Evolutionary conservation across 2,797 vertebrate genomes (phyloP).

Genomic region (Manis crassicaudata): DNA sequence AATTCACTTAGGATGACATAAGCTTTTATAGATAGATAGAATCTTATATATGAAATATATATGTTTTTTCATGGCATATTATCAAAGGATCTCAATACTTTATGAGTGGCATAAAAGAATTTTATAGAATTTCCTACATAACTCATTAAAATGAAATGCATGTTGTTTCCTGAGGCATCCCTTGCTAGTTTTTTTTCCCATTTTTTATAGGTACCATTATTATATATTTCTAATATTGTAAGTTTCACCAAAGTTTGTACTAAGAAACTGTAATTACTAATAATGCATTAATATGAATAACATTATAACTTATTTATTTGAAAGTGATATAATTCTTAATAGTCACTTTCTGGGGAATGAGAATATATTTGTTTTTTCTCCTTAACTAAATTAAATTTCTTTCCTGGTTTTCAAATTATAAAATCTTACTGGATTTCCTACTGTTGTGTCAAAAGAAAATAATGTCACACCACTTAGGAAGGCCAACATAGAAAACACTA

Average conservation of each 20-base stretch:
- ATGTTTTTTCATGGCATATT: constrained; percentile 23
- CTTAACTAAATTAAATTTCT: neutral
- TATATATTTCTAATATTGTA: constrained; percentile 27
- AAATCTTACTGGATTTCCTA: neutral
- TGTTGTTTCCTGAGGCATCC: neutral
- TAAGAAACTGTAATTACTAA: constrained; percentile 27
- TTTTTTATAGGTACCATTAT: neutral
- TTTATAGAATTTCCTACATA: neutral
- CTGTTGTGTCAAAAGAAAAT: constrained; percentile 8
- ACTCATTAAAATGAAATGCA: constrained; percentile 45
- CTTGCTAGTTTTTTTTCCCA: neutral
- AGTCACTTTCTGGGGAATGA: neutral
- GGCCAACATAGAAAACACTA: too few species aligned
- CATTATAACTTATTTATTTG: constrained; percentile 44
- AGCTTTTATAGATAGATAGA: neutral
- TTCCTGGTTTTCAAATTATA: constrained; percentile 19
- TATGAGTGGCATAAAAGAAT: constrained; percentile 36
- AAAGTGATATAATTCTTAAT: neutral
- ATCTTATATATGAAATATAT: neutral
- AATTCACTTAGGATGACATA: constrained; percentile 2
- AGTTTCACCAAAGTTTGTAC: constrained; percentile 22
- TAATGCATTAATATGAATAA: neutral
- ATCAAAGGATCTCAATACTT: constrained; percentile 43
- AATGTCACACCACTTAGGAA: neutral
- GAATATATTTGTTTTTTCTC: neutral